Conservation (phyloP, 2,113 vertebrate species). For the Petrocephalus zakoni region DNA sequence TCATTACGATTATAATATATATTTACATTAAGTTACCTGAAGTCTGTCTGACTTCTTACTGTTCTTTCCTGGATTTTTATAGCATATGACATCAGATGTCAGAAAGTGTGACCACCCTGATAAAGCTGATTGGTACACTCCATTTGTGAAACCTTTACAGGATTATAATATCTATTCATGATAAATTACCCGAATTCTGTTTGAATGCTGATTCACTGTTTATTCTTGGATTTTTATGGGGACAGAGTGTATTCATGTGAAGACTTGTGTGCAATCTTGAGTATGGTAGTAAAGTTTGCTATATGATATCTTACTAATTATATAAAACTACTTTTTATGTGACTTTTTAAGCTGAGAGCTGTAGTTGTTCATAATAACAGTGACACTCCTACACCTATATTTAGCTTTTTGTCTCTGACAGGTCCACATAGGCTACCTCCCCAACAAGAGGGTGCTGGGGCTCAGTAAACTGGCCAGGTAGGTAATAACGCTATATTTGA, state of each 20-base stretch:
- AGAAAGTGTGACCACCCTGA: too few relatives aligned
- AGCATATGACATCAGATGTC: too few relatives aligned
- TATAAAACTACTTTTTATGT: background rate
- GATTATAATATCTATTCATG: too few relatives aligned
- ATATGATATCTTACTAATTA: background rate
- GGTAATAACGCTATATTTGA: constrained; percentile 37
- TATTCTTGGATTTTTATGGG: too few relatives aligned
- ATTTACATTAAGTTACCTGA: too few relatives aligned
- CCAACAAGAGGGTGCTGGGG: constrained; percentile 94
- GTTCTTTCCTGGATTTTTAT: too few relatives aligned
- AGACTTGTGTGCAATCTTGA: background rate
- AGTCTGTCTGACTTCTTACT: too few relatives aligned
- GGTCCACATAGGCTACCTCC: constrained; percentile 97
- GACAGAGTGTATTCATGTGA: background rate
- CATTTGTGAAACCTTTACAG: too few relatives aligned
- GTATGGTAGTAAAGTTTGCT: background rate
- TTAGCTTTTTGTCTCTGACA: constrained; percentile 40
- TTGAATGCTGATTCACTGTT: too few relatives aligned
- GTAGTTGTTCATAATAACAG: background rate
- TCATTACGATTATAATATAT: too few relatives aligned
- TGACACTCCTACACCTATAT: background rate
- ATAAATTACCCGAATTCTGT: too few relatives aligned
- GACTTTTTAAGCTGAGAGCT: background rate
- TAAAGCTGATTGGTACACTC: too few relatives aligned
- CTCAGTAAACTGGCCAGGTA: constrained; percentile 97